Evolutionary conservation across 1,140 invertebrate species (phyloP), one percentile per base, ranked within the genome.

Genomic region (Lepidurus apus): DNA sequence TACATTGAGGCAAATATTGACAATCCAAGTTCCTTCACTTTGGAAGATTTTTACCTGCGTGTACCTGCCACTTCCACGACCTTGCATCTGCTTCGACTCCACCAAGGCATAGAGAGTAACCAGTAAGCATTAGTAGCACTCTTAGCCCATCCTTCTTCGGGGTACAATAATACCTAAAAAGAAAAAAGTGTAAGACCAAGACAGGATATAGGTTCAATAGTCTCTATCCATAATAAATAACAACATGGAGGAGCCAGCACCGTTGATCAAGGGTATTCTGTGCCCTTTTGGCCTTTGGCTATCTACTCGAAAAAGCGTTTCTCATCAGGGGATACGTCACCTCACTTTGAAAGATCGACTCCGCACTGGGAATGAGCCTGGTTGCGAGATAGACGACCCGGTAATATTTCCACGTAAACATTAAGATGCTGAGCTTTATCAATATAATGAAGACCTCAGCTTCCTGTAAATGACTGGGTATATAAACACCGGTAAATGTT

Each of bases 41-140:
- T 34, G 34, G 8, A 7, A 65, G 9, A 21, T 21, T 74, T 80
- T 85, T 85, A 91, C 88, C 91, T 91, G 85, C 92, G 91, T 65
- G 91, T 92, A 74, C 93, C 93, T 75, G 91, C 90, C 43, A 92
- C 91, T 86, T 95, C 93, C 34, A 93, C 91, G 78, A 95, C 92
- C 86, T 93, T 93, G 86, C 93, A 95, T 13, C 91, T 87, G 81
- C 90, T 91, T 73, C 89, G 87, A 79, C 91, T 91, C 93, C 93
- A 95, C 92, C 93, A 94, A 82, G 91, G 91, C 74, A 92, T 91
- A 83, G 92, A 92, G 80, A 95, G 87, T n/a, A 92, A 91, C 93
- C 93, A 95, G 85, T 94, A 93, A 42, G 91, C 92, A 80, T 92
- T 93, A 43, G 92, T 91, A 26, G 93, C 93, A 81, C 91, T 93